These are phyloP conservation scores for Zaprionus kolodkinae DNA, from an alignment of 1,140 invertebrate genomes.

Conservation along the genomic window DNA sequence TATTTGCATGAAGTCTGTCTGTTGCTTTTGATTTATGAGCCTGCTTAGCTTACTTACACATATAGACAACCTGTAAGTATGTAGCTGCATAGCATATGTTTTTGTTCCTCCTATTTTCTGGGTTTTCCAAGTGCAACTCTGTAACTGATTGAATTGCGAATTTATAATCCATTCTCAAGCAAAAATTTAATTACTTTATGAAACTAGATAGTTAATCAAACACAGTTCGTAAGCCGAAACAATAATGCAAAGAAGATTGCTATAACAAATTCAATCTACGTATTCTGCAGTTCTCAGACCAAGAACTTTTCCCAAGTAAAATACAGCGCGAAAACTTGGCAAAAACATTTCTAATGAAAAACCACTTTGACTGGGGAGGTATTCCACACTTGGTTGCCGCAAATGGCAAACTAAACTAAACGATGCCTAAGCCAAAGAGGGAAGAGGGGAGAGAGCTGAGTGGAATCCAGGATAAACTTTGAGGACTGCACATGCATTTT, in stretches of 20 bases:
- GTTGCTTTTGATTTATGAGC: conserved; percentile 35
- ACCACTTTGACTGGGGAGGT: conserved; percentile 70
- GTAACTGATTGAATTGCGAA: conserved; percentile 49
- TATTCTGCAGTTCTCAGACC: conserved; percentile 17
- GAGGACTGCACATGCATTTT: conserved; percentile 69
- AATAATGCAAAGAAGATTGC: conserved; percentile 54
- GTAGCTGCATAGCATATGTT: background rate
- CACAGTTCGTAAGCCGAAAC: conserved; percentile 7
- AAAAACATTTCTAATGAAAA: conserved; percentile 68
- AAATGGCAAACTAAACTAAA: conserved; percentile 50
- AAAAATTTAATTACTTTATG: conserved; percentile 60
- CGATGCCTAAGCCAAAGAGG: background rate
- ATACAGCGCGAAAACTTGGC: conserved; percentile 45
- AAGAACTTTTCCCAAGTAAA: conserved; percentile 25
- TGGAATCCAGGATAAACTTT: conserved; percentile 39
- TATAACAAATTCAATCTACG: conserved; percentile 58
- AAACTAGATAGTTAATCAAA: background rate
- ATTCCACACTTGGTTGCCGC: conserved; percentile 59
- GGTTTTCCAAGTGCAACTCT: background rate
- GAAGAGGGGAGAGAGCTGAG: background rate
- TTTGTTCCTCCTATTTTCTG: background rate
- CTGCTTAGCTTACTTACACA: conserved; percentile 11
- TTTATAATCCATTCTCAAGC: conserved; percentile 30
- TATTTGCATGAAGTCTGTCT: conserved; percentile 62
- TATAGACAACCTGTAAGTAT: background rate